A percentile compares a stretch with the other conserved stretches of the same genome.
These are phyloP conservation scores for Drosophila teissieri DNA, from an alignment of 1,140 invertebrate species.

Conservation along the genomic window DNA sequence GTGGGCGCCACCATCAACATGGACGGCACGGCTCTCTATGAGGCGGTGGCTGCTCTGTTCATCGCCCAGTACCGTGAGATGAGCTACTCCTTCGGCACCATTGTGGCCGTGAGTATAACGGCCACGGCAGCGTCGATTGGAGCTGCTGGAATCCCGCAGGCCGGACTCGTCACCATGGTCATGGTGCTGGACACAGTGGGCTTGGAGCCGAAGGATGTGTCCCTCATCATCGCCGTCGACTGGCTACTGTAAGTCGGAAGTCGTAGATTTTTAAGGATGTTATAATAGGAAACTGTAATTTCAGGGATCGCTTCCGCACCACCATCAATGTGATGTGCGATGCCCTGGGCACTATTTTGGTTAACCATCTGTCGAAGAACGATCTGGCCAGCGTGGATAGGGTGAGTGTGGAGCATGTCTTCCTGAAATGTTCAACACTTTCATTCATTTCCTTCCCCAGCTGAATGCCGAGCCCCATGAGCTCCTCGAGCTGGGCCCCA, in stretches of 20 bases:
- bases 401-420: constrained; percentile 35
- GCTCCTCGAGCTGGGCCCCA: constrained; percentile 79
- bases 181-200: constrained; percentile 98
- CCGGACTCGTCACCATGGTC: constrained; percentile 97
- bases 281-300: not conserved
- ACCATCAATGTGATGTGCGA: constrained; percentile 99
- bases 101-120: constrained; percentile 96
- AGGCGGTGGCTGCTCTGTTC: constrained; percentile 97
- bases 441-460: constrained; percentile 16
- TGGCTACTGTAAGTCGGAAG: constrained; percentile 94
- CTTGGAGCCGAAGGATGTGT: constrained; percentile 95
- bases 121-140: constrained; percentile 98
- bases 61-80: constrained; percentile 95
- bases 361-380: constrained; percentile 93
- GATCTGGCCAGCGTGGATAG: constrained; percentile 86
- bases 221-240: constrained; percentile 97
- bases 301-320: constrained; percentile 97
- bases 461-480: constrained; percentile 83
- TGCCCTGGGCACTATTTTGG: constrained; percentile 96
- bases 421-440: too few relatives aligned
- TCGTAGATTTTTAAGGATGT: not conserved
- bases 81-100: constrained; percentile 90
- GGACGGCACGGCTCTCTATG: constrained; percentile 97
- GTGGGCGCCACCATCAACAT: constrained; percentile 98
- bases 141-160: constrained; percentile 97